phyloP scores from a whole-genome alignment of 2,797 vertebrate species.

The Helicolenus hilgendorfi region DNA sequence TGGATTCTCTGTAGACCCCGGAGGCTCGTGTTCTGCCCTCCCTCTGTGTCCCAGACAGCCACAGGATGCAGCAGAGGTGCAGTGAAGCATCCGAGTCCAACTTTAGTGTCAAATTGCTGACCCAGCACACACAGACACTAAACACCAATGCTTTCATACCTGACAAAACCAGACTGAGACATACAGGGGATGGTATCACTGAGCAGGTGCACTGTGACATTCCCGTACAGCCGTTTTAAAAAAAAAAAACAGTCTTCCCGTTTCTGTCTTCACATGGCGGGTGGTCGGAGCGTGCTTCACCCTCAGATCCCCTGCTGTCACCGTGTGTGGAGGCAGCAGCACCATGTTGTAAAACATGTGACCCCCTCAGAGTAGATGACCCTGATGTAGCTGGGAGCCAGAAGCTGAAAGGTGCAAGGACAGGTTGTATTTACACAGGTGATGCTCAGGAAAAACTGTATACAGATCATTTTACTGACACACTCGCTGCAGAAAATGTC shows the following conservation, averaged over 20 bases:
- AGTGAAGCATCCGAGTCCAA: constrained; percentile 45
- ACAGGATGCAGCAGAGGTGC: constrained; percentile 31
- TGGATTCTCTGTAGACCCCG: neutral
- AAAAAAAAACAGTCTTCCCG: constrained; percentile 7
- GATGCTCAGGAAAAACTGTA: constrained; percentile 4
- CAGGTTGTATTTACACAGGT: constrained; percentile 54
- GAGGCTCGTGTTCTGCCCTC: constrained; percentile 1
- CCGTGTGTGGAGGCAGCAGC: constrained; percentile 23
- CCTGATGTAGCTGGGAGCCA: constrained; percentile 42
- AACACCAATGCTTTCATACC: constrained; percentile 23
- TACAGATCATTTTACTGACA: constrained; percentile 9
- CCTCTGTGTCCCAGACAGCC: neutral
- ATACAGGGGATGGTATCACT: neutral
- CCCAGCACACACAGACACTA: constrained; percentile 39
- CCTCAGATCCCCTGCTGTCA: constrained; percentile 51
- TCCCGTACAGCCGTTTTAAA: neutral
- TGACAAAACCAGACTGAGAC: constrained; percentile 1
- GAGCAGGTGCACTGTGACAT: constrained; percentile 45
- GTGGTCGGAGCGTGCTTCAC: constrained; percentile 28
- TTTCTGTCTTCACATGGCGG: constrained; percentile 30
- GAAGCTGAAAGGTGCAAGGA: constrained; percentile 13
- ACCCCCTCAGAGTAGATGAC: constrained; percentile 49
- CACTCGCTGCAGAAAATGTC: neutral
- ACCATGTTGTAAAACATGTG: constrained; percentile 69
- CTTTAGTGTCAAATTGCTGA: constrained; percentile 30